Evolutionary conservation across 2,797 vertebrate genomes (phyloP).

Genomic region (Sebastes dallii): DNA sequence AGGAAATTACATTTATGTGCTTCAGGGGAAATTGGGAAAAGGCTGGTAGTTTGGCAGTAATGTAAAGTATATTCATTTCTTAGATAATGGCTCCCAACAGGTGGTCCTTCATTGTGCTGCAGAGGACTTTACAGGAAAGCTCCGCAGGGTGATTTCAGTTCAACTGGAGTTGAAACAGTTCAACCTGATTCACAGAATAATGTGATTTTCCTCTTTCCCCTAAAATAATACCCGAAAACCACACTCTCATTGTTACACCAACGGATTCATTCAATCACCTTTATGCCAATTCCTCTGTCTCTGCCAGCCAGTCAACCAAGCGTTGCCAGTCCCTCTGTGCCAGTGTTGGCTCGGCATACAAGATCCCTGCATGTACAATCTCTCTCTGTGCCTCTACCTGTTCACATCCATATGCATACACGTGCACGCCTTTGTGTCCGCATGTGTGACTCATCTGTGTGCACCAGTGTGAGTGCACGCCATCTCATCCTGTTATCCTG

Average conservation of each 20-base stretch:
- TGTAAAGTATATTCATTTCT: neutral
- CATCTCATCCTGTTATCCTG: neutral
- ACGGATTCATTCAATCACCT: constrained; percentile 44
- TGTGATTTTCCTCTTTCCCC: constrained; percentile 9
- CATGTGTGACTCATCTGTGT: constrained; percentile 1
- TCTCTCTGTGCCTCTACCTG: neutral
- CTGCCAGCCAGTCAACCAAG: constrained; percentile 46
- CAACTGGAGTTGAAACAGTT: constrained; percentile 23
- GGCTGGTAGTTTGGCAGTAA: neutral
- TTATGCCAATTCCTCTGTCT: constrained; percentile 27
- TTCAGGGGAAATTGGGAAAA: neutral
- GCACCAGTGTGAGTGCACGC: neutral
- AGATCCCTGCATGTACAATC: constrained; percentile 1
- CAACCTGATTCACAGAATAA: constrained; percentile 9
- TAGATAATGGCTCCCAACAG: neutral
- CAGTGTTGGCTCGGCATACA: constrained; percentile 26
- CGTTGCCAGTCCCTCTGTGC: constrained; percentile 33
- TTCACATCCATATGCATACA: neutral
- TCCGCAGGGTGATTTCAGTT: neutral
- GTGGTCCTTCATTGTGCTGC: neutral
- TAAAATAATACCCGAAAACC: constrained; percentile 30
- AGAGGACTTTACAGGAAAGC: neutral
- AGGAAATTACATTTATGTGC: neutral
- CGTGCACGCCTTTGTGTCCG: neutral
- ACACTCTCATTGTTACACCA: constrained; percentile 31